Conservation (phyloP, 1,140 invertebrate genomes). For the Lepidurus packardi region DNA sequence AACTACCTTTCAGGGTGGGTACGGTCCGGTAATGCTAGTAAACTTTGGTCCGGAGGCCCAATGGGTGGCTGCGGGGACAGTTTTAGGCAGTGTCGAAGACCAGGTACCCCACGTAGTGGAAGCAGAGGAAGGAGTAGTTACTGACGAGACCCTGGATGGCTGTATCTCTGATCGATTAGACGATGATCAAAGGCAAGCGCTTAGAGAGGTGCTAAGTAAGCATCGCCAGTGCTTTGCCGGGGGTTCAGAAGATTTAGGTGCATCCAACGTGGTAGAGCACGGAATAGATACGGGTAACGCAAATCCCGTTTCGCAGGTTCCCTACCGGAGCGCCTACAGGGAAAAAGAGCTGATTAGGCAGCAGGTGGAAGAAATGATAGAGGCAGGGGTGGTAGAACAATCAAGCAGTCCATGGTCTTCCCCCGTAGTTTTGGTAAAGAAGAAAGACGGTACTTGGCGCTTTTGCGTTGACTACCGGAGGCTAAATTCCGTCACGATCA, state of each 20-base stretch:
- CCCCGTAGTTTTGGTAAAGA: slow-evolving; percentile 49
- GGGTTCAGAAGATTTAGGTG: too few relatives aligned
- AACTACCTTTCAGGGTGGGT: too few relatives aligned
- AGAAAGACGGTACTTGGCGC: slow-evolving; percentile 45
- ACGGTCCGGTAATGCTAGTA: too few relatives aligned
- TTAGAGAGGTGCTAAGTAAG: neutral
- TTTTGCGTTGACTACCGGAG: too few relatives aligned
- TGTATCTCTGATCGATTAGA: too few relatives aligned
- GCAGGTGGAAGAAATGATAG: slow-evolving; percentile 32
- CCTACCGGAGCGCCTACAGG: neutral
- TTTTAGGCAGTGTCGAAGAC: too few relatives aligned
- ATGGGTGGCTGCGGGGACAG: too few relatives aligned
- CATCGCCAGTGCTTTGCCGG: neutral
- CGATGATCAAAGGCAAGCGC: neutral
- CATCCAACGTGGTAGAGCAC: neutral
- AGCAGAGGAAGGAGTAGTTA: too few relatives aligned
- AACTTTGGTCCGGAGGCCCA: too few relatives aligned
- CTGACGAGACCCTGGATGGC: too few relatives aligned
- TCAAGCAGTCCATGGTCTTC: slow-evolving; percentile 46
- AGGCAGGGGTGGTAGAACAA: slow-evolving; percentile 47
- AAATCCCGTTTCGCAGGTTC: neutral
- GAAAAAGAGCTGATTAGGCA: neutral
- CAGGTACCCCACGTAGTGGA: too few relatives aligned
- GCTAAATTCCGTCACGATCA: too few relatives aligned
- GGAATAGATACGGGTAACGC: neutral